Evolutionary conservation across 2,113 vertebrate genomes (phyloP), one percentile per base, ranked within the genome.

Genomic region (Oncorhynchus kisutch): DNA sequence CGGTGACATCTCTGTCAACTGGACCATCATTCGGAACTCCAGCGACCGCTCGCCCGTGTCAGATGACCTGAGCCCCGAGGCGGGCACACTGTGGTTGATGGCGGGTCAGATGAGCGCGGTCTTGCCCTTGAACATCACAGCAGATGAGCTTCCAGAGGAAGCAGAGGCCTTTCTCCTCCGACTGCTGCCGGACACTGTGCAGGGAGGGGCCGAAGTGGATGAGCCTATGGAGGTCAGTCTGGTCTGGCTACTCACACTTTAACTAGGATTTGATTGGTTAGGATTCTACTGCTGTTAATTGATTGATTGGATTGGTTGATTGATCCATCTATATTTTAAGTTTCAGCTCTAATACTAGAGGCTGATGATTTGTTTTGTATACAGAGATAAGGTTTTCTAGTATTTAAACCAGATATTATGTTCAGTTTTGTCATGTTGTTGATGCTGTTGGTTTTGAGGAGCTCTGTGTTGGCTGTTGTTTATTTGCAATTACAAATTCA

Each of bases 151-250:
- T 25, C 95, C 96, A 0, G 98, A 99, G 86, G 97, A 99, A 85
- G 96, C 98, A 64, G 96, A 99, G 71, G 93, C 93, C 12, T 99
- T 94, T 69, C 18, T 96, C 5, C 90, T 99, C 78, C 93, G 89
- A 81, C 93, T 99, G 81, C 89, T 97, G 65, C 80, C 94, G 51
- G 78, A 85, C 45, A 95, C 95, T 0, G 87, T 94, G 70, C 91
- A 86, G 65, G 98, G 98, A 51, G 95, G 95, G 2, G 98, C 95
- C 22, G 96, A 98, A 93, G 93, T 99, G 64, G 94, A 95, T 60
- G 94, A 97, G 25, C 98, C 97, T 0, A 94, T 93, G 34, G 93
- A 98, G 94, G 97, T 98, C 75, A 86, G 84, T 84, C 51, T 39
- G 13, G 29, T 16, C 7, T 60, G 7, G 22, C 62, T 24, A 51